Percentiles rank a stretch among this genome's conserved stretches.
These are phyloP conservation scores for Lamellibrachia satsuma DNA, from an alignment of 2,888 invertebrate species.

Conservation along the genomic window DNA sequence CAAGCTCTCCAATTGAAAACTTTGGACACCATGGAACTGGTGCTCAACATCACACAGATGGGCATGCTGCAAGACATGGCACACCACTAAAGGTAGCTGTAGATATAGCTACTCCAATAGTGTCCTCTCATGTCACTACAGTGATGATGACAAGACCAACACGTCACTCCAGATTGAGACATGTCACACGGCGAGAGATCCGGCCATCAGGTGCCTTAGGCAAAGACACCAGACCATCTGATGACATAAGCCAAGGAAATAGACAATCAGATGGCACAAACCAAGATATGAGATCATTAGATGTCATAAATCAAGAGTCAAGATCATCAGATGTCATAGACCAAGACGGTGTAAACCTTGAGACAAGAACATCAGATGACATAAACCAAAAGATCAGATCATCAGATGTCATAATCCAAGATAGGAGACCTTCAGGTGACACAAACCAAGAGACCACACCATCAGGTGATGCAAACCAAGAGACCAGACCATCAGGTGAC, in stretches of 20 bases:
- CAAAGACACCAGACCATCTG: neutral
- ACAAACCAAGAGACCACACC: no score
- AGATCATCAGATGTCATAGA: no score
- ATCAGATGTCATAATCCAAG: no score
- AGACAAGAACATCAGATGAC: no score
- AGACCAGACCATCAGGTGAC: no score
- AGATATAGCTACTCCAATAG: conserved; percentile 8
- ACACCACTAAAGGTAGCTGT: neutral
- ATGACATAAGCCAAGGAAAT: neutral
- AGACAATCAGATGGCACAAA: no score
- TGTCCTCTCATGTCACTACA: neutral
- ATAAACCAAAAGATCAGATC: no score
- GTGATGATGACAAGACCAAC: neutral
- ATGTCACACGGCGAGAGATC: neutral
- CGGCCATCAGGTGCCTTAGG: neutral
- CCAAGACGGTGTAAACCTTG: no score
- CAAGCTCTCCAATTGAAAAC: neutral
- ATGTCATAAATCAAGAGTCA: no score
- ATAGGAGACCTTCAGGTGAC: no score
- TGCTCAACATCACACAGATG: neutral
- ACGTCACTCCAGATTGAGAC: neutral
- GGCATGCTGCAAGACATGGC: neutral
- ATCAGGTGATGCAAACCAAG: no score
- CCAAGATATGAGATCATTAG: no score
- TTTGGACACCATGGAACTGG: neutral